Evolutionary conservation across 2,113 vertebrate species (phyloP), one percentile per base, ranked within the genome.

Genomic region (Sprattus sprattus): DNA sequence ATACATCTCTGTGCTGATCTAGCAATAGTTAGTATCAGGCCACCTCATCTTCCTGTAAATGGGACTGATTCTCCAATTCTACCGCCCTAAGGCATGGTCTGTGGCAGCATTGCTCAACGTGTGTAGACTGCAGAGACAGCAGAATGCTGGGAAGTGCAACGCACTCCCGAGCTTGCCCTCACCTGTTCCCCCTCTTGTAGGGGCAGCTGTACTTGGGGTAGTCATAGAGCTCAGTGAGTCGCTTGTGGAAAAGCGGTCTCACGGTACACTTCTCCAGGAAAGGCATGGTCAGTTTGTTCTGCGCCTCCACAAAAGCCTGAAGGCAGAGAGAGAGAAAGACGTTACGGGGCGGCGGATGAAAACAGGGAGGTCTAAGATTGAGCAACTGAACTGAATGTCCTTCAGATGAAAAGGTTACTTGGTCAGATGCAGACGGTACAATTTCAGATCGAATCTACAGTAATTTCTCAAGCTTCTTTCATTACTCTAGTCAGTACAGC

Each of bases 161-260:
- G 2, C 10, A 28, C 28, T 13, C 71, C 4, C 71, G 6, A 6
- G 5, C 39, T 8, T 10, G 9, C 20, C 18, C 47, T 57, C 81
- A 95, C 94, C 92, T 93, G 3, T 87, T 83, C 20, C 94, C 95
- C 90, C 94, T 92, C 85, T 94, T 95, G 90, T 93, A 95, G 8
- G 95, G 95, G 83, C 95, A 95, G 93, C 95, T 95, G 90, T 94
- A 96, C 87, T 95, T 96, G 82, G 94, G 94, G 60, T 94, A 94
- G 91, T 96, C 93, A n/a, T 92, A 95, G 64, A 96, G 92, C 67
- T 96, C 95, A 0, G 94, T 95, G 67, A 96, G 94, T 0, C 95
- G 91, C 82, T 92, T 87, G 44, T 94, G 92, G 49, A 95, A 93
- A 82, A 85, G 88, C 9, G 89, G 25, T 28, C 84, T 90, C 45